Evolutionary conservation across 1,140 invertebrate species (phyloP).

Genomic region (Drosophila eugracilis): DNA sequence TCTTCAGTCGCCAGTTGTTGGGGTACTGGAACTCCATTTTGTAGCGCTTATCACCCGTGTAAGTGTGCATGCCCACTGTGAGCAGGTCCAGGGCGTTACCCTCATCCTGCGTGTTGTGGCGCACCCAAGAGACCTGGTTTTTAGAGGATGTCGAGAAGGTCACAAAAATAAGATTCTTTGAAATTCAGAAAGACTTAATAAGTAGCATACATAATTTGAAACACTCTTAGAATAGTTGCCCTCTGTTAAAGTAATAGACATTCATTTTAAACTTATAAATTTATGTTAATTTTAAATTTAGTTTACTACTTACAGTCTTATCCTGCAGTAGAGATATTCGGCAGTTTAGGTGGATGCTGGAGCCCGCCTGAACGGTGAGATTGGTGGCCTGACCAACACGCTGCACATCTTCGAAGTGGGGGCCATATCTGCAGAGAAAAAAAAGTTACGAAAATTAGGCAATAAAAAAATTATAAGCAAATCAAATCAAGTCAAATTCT

Average conservation of each 20-base stretch:
- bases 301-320: constrained; percentile 93
- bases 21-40: constrained; percentile 91
- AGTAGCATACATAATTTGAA: too few species aligned
- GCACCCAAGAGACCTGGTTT: constrained; percentile 89
- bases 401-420: constrained; percentile 88
- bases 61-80: constrained; percentile 89
- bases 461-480: too few species aligned
- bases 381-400: constrained; percentile 88
- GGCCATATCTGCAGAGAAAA: constrained; percentile 87
- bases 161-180: too few species aligned
- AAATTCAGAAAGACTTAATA: too few species aligned
- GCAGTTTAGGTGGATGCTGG: constrained; percentile 92
- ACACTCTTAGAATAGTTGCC: too few species aligned
- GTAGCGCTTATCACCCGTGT: constrained; percentile 90
- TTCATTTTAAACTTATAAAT: too few species aligned
- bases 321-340: constrained; percentile 93
- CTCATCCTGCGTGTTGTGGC: constrained; percentile 87
- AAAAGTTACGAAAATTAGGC: not conserved
- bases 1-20: constrained; percentile 91
- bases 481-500: too few species aligned
- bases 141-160: too few species aligned
- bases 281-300: too few species aligned
- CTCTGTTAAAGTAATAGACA: too few species aligned
- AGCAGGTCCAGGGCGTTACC: constrained; percentile 87
- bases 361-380: constrained; percentile 92